Base-by-base conservation (phyloP, 2,888 invertebrate species). In the Lepidochrysops patricia region DNA sequence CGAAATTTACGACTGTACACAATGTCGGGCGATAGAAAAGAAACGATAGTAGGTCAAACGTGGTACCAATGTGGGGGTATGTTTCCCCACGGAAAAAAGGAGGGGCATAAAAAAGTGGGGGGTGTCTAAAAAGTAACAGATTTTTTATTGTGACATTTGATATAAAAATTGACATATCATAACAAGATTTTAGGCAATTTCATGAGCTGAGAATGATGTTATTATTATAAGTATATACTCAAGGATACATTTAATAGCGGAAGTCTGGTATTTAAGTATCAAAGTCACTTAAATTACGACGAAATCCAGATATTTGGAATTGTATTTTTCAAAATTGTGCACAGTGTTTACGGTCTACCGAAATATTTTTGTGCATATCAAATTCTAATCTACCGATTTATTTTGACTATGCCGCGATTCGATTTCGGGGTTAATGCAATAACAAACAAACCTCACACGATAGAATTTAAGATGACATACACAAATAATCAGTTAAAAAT, bases 401-500 rank as follows among this genome's bases (percentile, higher is more conserved):
- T 13, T 54, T 54, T 60, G 61, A 62, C 64, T 66, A 62, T 62
- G 61, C 61, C 23, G 29, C 29, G 32, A 19, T 32, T 48, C 57
- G 57, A 54, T 63, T 63, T 63, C 62, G 50, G 57, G 62, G 48
- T 50, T 56, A 26, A 34, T 50, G 63, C 61, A 64, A 65, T 69
- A 69, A 71, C 67, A 66, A 37, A 32, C n/a, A 54, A 4, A 57
- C 64, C 63, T 68, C 66, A 68, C 60, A 60, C 58, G 63, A 62
- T 48, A 63, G 60, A 63, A 67, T 68, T 68, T 68, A 66, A 68
- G 66, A 66, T 67, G 61, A 62, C 67, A 67, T 65, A 63, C 63
- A 65, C 68, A 70, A 73, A 70, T 69, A 70, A 68, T 63, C 65
- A 58, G 61, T 13, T 60, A 37, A 60, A 59, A 56, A 23, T 54